phyloP scores from a whole-genome alignment of 2,797 vertebrate genomes.

The Oreochromis mossambicus region DNA sequence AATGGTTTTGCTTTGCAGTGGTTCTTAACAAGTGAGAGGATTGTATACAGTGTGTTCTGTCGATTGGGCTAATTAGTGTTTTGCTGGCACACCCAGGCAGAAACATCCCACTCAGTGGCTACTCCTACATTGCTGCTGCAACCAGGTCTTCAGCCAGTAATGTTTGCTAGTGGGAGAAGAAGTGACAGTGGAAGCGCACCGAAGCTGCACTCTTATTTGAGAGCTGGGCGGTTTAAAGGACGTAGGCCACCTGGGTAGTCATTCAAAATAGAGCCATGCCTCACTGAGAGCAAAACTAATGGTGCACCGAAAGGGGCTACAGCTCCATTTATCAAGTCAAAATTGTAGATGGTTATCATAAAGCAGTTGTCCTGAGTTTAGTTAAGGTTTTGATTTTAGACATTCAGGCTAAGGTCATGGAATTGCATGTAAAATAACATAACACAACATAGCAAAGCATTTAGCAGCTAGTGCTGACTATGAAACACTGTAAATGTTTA shows the following conservation, averaged over 20 bases:
- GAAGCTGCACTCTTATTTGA: background rate
- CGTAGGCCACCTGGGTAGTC: background rate
- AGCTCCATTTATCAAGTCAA: background rate
- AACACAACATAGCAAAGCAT: background rate
- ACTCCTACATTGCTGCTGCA: constrained; percentile 23
- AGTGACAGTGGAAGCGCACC: background rate
- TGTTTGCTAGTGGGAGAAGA: constrained; percentile 3
- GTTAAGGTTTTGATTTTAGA: background rate
- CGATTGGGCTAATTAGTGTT: constrained; percentile 59
- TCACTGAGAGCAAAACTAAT: background rate
- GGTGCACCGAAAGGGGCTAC: background rate
- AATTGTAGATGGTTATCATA: background rate
- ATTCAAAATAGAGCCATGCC: background rate
- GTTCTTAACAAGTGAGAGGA: constrained; percentile 59
- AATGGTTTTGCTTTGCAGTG: constrained; percentile 53
- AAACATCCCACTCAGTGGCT: constrained; percentile 36
- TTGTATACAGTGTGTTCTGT: constrained; percentile 56
- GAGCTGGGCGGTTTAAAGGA: background rate
- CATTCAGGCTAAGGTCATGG: background rate
- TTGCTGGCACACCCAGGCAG: constrained; percentile 44
- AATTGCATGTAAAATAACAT: background rate
- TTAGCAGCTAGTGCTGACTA: background rate
- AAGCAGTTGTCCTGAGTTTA: background rate
- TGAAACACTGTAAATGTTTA: background rate
- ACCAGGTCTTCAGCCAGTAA: constrained; percentile 3